Conservation (phyloP, 2,113 vertebrate genomes). For the Rallus limicola region DNA sequence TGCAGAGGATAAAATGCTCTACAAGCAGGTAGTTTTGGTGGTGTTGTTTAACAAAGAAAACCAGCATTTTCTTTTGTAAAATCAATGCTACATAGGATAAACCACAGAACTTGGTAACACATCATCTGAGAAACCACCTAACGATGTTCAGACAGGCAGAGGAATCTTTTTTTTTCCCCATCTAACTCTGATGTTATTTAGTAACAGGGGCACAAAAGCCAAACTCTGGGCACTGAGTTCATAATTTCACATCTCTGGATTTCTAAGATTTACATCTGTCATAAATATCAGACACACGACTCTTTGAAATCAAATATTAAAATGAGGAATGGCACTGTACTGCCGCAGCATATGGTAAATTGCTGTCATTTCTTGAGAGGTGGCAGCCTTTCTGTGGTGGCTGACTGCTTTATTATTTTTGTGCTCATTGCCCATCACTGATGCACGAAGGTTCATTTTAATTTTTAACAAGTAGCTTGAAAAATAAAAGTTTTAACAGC, state of each 20-base stretch:
- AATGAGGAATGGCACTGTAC: not conserved
- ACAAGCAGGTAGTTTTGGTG: not conserved
- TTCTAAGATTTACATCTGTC: constrained; percentile 16
- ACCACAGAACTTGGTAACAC: not conserved
- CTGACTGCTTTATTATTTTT: constrained; percentile 64
- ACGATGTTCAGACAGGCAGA: not conserved
- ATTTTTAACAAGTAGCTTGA: constrained; percentile 5
- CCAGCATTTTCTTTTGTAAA: not conserved
- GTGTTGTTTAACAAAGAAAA: not conserved
- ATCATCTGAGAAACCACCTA: not conserved
- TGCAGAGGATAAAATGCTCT: not conserved
- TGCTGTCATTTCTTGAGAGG: constrained; percentile 28
- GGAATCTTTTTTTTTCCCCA: not conserved
- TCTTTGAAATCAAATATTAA: constrained; percentile 58
- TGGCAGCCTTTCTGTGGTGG: constrained; percentile 11
- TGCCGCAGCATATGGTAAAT: not conserved
- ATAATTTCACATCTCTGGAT: not conserved
- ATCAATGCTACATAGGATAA: not conserved
- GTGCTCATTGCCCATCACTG: constrained; percentile 26
- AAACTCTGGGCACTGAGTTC: not conserved
- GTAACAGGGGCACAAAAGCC: not conserved
- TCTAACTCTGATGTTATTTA: not conserved
- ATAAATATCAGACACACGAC: constrained; percentile 28
- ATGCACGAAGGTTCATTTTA: not conserved
- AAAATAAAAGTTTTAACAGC: not conserved